Conservation (phyloP, 2,888 invertebrate genomes). For the Tubulanus polymorphus region DNA sequence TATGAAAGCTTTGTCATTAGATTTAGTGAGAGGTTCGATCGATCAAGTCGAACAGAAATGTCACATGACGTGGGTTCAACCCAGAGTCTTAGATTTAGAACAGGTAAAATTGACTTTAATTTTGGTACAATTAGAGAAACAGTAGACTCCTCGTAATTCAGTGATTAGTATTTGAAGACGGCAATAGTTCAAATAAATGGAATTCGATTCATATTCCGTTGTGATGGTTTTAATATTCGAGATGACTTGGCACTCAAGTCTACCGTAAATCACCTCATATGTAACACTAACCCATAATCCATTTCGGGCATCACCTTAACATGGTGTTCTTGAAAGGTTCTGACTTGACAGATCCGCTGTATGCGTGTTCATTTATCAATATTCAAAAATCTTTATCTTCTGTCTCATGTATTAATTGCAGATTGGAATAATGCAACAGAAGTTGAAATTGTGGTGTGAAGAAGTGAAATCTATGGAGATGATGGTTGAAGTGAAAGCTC, state of each 20-base stretch:
- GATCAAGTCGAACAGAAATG: slow-evolving; percentile 79
- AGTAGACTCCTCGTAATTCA: too few species aligned
- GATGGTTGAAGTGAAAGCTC: slow-evolving; percentile 70
- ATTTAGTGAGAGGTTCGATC: slow-evolving; percentile 87
- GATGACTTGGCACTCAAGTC: not conserved
- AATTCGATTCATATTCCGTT: too few species aligned
- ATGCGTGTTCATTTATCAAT: too few species aligned
- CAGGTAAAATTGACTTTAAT: too few species aligned
- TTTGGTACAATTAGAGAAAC: too few species aligned
- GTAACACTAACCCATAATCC: too few species aligned
- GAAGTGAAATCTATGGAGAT: slow-evolving; percentile 72
- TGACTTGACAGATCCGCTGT: not conserved
- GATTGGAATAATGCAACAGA: slow-evolving; percentile 69
- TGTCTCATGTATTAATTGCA: slow-evolving; percentile 54
- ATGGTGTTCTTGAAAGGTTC: not conserved
- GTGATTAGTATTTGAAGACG: too few species aligned
- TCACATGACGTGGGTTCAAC: slow-evolving; percentile 82
- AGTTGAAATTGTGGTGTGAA: slow-evolving; percentile 69
- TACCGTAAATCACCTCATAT: too few species aligned
- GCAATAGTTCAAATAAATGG: too few species aligned
- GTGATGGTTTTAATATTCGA: not conserved
- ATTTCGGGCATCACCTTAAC: too few species aligned
- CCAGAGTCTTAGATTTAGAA: slow-evolving; percentile 68
- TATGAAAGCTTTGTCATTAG: slow-evolving; percentile 95
- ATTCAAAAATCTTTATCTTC: too few species aligned